phyloP scores from a whole-genome alignment of 2,888 invertebrate species.

The Ceriagrion tenellum region DNA sequence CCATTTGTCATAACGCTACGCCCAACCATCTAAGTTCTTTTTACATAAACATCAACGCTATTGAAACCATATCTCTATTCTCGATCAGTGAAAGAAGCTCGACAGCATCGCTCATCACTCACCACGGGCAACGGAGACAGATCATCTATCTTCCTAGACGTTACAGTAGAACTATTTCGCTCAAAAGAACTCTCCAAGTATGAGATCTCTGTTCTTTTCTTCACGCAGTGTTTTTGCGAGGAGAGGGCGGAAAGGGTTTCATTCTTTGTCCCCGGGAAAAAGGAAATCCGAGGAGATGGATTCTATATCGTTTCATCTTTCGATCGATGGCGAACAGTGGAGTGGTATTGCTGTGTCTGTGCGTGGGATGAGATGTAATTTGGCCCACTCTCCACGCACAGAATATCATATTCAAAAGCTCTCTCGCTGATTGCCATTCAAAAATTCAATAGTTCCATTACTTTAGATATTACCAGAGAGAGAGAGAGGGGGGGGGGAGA shows the following conservation, averaged over 20 bases:
- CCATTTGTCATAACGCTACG: too few relatives aligned
- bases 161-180: too few relatives aligned
- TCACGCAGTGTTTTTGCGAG: not conserved
- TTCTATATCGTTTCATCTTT: not conserved
- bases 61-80: too few relatives aligned
- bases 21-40: too few relatives aligned
- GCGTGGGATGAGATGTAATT: not conserved
- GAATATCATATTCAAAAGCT: conserved; percentile 14
- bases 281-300: not conserved
- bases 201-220: not conserved
- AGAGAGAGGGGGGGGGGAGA: too few relatives aligned
- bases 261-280: not conserved
- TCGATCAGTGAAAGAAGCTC: too few relatives aligned
- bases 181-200: too few relatives aligned
- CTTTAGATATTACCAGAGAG: not conserved
- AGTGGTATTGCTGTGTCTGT: not conserved
- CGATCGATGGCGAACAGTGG: not conserved
- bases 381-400: not conserved
- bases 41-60: too few relatives aligned
- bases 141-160: too few relatives aligned
- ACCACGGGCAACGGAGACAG: too few relatives aligned
- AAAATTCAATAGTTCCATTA: not conserved
- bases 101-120: too few relatives aligned
- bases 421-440: conserved; percentile 1
- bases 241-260: not conserved